phyloP scores from a whole-genome alignment of 2,797 vertebrate species.

The Gymnodraco acuticeps region DNA sequence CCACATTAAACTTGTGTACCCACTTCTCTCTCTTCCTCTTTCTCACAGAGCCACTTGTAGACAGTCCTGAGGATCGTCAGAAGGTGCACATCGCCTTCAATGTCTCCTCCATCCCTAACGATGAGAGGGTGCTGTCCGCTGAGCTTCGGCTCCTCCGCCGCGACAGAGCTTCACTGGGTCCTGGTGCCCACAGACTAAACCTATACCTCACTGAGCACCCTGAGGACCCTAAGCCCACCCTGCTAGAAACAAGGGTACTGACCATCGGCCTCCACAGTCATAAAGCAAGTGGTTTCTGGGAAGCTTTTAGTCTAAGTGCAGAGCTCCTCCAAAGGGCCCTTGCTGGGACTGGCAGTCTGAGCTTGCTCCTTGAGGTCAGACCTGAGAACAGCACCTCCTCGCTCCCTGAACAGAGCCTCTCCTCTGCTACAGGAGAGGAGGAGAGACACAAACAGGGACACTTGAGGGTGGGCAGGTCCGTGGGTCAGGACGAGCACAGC shows the following conservation, averaged over 20 bases:
- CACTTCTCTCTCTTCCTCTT: conserved; percentile 34
- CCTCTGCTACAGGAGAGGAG: conserved; percentile 28
- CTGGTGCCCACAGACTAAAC: conserved; percentile 75
- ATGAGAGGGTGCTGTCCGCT: conserved; percentile 86
- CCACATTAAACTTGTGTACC: conserved; percentile 10
- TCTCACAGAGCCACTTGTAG: conserved; percentile 49
- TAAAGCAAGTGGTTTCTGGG: conserved; percentile 76
- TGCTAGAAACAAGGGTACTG: conserved; percentile 83
- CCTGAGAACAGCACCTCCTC: conserved; percentile 73
- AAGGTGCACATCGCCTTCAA: conserved; percentile 85
- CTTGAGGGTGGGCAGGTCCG: conserved; percentile 84
- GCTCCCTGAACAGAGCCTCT: conserved; percentile 35
- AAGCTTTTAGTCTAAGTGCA: conserved; percentile 82
- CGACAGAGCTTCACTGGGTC: conserved; percentile 47
- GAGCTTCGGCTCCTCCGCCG: conserved; percentile 84
- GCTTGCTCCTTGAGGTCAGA: conserved; percentile 82
- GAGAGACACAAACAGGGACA: conserved; percentile 67
- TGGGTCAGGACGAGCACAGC: conserved; percentile 83
- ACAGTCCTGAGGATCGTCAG: conserved; percentile 52
- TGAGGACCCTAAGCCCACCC: conserved; percentile 62
- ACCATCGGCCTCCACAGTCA: conserved; percentile 38
- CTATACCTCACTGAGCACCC: conserved; percentile 79
- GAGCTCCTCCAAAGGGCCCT: conserved; percentile 77
- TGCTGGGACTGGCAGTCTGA: conserved; percentile 65
- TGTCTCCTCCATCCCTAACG: conserved; percentile 85